A percentile compares a stretch with the other conserved stretches of the same genome.
Evolutionary conservation across 2,888 invertebrate species (phyloP).

Genomic region (Mystacides longicornis): DNA sequence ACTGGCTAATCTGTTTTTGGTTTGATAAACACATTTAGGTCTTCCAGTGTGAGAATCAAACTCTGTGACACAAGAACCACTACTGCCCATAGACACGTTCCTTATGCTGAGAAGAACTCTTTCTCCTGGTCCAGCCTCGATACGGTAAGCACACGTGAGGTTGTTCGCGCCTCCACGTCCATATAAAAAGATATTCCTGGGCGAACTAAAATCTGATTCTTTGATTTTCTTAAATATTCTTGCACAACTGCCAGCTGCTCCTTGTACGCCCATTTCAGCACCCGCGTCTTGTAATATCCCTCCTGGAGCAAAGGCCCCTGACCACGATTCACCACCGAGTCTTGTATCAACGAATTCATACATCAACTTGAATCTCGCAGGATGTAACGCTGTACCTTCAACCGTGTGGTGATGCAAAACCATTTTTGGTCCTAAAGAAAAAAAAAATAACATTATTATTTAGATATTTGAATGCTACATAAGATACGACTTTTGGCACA

Average conservation of each 20-base stretch:
- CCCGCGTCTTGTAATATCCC: slow-evolving; percentile 39
- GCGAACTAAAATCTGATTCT: slow-evolving; percentile 56
- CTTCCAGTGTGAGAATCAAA: slow-evolving; percentile 66
- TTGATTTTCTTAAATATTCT: slow-evolving; percentile 58
- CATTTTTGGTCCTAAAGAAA: slow-evolving; percentile 36
- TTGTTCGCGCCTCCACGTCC: slow-evolving; percentile 75
- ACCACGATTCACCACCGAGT: slow-evolving; percentile 61
- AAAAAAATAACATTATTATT: background rate
- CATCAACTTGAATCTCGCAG: slow-evolving; percentile 62
- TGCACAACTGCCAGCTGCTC: slow-evolving; percentile 39
- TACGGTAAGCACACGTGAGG: slow-evolving; percentile 69
- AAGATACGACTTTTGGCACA: background rate
- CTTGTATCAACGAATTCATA: slow-evolving; percentile 81
- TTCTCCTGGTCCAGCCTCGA: slow-evolving; percentile 61
- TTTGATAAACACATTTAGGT: slow-evolving; percentile 45
- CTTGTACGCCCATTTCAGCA: slow-evolving; percentile 5
- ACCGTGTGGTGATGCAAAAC: slow-evolving; percentile 50
- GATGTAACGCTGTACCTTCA: slow-evolving; percentile 74
- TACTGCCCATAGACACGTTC: slow-evolving; percentile 66
- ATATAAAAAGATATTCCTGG: slow-evolving; percentile 71
- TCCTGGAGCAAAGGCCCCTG: slow-evolving; percentile 37
- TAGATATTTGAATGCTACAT: background rate
- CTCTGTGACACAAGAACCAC: slow-evolving; percentile 59
- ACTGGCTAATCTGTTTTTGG: slow-evolving; percentile 35
- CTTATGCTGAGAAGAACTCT: slow-evolving; percentile 59